Base-by-base conservation (phyloP, 2,888 invertebrate species). In the Ctenicera cuprea region DNA sequence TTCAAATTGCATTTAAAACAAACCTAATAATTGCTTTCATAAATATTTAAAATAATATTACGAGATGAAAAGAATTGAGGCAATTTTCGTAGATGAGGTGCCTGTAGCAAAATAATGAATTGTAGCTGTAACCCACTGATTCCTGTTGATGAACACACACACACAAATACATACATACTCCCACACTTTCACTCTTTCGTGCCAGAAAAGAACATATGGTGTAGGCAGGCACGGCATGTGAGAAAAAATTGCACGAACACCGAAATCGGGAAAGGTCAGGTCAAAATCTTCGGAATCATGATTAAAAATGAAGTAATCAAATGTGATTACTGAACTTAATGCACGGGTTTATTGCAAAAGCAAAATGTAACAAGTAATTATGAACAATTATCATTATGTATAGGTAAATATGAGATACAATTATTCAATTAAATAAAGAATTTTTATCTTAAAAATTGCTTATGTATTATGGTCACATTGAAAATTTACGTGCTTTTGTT, bases 161-260 rank as follows among this genome's bases (percentile, higher is more conserved):
- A 59, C 54, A 57, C 62, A n/a, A n/a, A n/a, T n/a, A 62, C 22
- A 14, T 37, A 52, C 38, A 38, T 41, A 73, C 68, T 68, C 73
- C 68, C 73, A 68, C 73, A 73, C 73, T 73, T 73, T 73, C 73
- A 73, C 73, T 68, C 65, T 33, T 22, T 65, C 64, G 57, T 43
- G 52, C 57, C 12, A 65, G 65, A 59, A 64, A 71, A 43, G 64
- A 66, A 65, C 65, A 61, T 37, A 66, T 65, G 48, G 63, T 61
- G 48, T 38, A 16, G 38, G n/a, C 16, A 61, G 30, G 65, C 65
- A 65, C 48, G 65, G 59, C 43, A 45, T 62, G 62, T 64, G 50
- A 65, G 65, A 43, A 52, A 66, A 66, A 57, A 57, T 45, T 45
- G 62, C 62, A 41, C 62, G 62, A 4, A 9, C 30, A 38, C 26